Conservation (phyloP, 2,113 vertebrate species). For the Etia nguti region DNA sequence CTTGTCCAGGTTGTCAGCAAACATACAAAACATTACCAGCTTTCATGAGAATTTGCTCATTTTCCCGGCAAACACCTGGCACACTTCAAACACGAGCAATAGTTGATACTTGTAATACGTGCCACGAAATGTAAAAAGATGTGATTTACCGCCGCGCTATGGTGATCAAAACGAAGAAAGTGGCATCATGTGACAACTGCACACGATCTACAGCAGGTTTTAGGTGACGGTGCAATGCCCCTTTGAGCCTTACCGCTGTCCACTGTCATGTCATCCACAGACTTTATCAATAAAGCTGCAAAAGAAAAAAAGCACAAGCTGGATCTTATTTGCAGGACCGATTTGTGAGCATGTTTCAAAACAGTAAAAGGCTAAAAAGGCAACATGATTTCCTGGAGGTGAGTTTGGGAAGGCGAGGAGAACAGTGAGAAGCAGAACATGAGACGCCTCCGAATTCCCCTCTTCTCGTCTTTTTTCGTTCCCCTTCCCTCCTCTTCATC, state of each 20-base stretch:
- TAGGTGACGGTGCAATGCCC: background rate
- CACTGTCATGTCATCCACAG: background rate
- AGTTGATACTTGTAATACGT: background rate
- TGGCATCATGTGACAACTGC: constrained; percentile 14
- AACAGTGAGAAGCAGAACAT: background rate
- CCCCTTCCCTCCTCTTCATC: constrained; percentile 41
- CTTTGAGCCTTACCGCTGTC: constrained; percentile 10
- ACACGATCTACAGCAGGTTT: background rate
- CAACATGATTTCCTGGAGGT: constrained; percentile 5
- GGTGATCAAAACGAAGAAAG: constrained; percentile 27
- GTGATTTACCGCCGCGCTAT: background rate
- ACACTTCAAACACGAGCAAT: background rate
- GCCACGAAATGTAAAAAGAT: constrained; percentile 20
- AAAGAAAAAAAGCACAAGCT: background rate
- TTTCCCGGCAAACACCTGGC: background rate
- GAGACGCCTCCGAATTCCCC: constrained; percentile 31
- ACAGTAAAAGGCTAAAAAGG: constrained; percentile 1
- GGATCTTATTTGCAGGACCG: background rate
- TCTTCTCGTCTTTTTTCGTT: constrained; percentile 8
- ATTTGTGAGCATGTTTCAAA: background rate
- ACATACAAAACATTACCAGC: background rate
- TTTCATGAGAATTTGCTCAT: constrained; percentile 4
- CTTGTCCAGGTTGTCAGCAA: background rate
- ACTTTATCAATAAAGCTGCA: constrained; percentile 9
- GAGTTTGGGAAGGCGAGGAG: background rate